Evolutionary conservation across 1,140 invertebrate species (phyloP), one percentile per base, ranked within the genome.

Genomic region (Zeugodacus cucurbitae): DNA sequence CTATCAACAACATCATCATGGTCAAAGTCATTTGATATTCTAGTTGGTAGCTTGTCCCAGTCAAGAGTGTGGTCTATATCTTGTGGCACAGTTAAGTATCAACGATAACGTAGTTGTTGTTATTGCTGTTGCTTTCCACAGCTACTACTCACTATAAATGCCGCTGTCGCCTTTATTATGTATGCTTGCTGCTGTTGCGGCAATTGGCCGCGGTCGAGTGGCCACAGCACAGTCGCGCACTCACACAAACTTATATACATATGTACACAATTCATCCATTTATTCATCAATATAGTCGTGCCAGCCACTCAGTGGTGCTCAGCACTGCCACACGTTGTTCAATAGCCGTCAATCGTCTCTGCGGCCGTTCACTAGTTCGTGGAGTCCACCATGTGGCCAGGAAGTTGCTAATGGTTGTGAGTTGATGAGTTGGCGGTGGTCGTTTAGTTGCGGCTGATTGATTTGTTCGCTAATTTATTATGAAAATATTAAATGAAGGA

Each of bases 11-110:
- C 67, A n/a, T 41, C 41, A 26, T n/a, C 20, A 4, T 48, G 41
- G 74, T 82, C 44, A 26, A 82, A 82, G 74, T 48, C 74, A 82
- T 82, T 82, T 82, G 22, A 82, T 82, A 82, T 44, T 82, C 74
- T 41, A 41, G 17, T 74, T 74, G 67, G 11, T 20, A 74, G 17
- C 58, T n/a, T 6, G 20, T 32, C 17, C 17, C 41, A 20, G 4
- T 17, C 17, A 41, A 22, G 20, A 41, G 32, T 34, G 14, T 37
- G n/a, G 0, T 74, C 34, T 34, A 74, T 74, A 32, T 41, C 32
- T 74, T 22, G 32, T 37, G 20, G 34, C 20, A 34, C 34, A 37
- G 7, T 6, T 74, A 67, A 67, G 34, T 7, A 8, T 14, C 14
- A 4, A 34, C 3, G 0, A 32, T 64, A 64, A 3, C 14, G 3